These are phyloP conservation scores for Pontoporia blainvillei DNA, from an alignment of 2,113 vertebrate species.

Conservation along the genomic window DNA sequence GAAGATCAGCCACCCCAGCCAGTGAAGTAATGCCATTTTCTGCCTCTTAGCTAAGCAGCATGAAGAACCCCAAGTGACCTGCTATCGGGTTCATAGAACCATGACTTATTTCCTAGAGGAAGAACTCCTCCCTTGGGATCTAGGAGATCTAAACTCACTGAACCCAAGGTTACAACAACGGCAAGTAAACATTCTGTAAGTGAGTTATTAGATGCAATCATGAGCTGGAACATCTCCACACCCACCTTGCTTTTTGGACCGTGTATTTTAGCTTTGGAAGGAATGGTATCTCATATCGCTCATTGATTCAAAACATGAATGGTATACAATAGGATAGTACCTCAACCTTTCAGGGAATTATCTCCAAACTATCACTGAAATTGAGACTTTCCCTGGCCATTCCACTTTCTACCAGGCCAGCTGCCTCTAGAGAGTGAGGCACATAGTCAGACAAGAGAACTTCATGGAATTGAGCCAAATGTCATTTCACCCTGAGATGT, in stretches of 20 bases:
- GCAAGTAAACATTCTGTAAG: neutral
- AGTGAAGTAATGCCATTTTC: neutral
- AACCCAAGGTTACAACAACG: neutral
- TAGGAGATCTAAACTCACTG: neutral
- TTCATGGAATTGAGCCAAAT: neutral
- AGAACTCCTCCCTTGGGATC: neutral
- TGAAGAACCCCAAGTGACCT: neutral
- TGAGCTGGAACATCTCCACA: neutral
- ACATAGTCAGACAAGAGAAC: neutral
- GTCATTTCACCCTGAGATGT: neutral
- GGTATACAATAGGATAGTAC: neutral
- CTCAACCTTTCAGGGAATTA: neutral
- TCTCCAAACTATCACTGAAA: neutral
- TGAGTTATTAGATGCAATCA: neutral
- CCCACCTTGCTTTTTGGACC: neutral
- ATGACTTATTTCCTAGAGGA: neutral
- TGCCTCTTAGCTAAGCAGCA: neutral
- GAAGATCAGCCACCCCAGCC: neutral
- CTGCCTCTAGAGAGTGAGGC: neutral
- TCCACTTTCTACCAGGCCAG: neutral
- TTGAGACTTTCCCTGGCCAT: neutral
- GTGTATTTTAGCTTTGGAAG: neutral
- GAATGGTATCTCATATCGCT: neutral
- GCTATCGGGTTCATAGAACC: neutral
- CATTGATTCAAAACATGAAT: neutral